phyloP scores from a whole-genome alignment of 2,113 vertebrate species.

The Oxyura jamaicensis region DNA sequence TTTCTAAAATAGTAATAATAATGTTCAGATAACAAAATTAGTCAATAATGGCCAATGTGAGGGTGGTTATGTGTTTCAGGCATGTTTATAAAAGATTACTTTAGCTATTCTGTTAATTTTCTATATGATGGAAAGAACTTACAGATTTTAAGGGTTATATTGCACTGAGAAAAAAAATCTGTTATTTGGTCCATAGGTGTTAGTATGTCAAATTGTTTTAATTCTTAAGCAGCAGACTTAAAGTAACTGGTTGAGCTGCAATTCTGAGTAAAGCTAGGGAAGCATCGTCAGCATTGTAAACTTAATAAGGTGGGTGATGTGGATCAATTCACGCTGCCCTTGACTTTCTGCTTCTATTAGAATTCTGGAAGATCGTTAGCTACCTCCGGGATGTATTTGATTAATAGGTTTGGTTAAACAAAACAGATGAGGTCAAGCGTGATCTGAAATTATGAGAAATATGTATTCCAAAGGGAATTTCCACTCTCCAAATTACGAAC shows the following conservation, averaged over 20 bases:
- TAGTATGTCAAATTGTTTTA: slow-evolving; percentile 25
- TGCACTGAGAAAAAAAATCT: neutral
- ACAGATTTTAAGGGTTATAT: neutral
- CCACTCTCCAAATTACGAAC: slow-evolving; percentile 34
- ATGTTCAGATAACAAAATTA: rapidly evolving
- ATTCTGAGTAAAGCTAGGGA: slow-evolving; percentile 27
- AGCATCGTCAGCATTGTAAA: slow-evolving; percentile 45
- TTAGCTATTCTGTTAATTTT: neutral
- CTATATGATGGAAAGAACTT: neutral
- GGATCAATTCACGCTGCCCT: slow-evolving; percentile 77
- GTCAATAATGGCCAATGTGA: neutral
- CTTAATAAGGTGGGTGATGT: slow-evolving; percentile 71
- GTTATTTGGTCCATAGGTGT: neutral
- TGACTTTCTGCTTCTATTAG: slow-evolving; percentile 78
- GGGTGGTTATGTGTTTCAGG: neutral
- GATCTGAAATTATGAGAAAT: slow-evolving; percentile 69
- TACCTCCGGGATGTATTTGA: slow-evolving; percentile 77
- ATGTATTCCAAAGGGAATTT: slow-evolving; percentile 44
- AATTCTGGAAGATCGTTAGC: slow-evolving; percentile 78
- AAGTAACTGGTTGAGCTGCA: slow-evolving; percentile 28
- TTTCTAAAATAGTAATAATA: neutral
- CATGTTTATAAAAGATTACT: neutral
- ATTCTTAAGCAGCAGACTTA: slow-evolving; percentile 20
- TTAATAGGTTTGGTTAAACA: slow-evolving; percentile 80
- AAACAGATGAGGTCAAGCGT: slow-evolving; percentile 74